These are phyloP conservation scores for Ivindomyrus marchei DNA, from an alignment of 2,113 vertebrate species.

Conservation along the genomic window DNA sequence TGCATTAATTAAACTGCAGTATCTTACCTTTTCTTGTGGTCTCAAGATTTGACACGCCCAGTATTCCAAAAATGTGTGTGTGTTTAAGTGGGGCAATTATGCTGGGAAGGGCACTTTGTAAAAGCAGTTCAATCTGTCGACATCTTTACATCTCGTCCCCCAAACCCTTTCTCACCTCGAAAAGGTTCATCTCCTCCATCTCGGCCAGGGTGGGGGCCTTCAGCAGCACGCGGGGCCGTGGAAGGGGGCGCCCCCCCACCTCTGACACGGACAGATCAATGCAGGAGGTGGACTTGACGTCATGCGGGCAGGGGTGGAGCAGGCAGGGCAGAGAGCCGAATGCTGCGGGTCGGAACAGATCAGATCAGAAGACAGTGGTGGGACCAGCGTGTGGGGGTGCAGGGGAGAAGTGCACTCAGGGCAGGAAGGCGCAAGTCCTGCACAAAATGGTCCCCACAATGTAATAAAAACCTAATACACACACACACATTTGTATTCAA, in stretches of 20 bases:
- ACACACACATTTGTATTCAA: background rate
- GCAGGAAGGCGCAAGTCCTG: background rate
- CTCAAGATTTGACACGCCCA: background rate
- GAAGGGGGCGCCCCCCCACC: background rate
- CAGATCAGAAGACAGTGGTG: background rate
- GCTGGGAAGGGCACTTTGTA: background rate
- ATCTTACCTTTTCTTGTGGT: background rate
- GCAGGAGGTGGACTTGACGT: slow-evolving; percentile 77
- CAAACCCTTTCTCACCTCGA: slow-evolving; percentile 60
- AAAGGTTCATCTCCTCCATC: slow-evolving; percentile 93
- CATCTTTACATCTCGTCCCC: background rate
- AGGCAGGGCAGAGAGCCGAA: slow-evolving; percentile 92
- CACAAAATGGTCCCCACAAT: background rate
- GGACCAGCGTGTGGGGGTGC: background rate
- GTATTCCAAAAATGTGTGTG: background rate
- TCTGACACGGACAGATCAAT: slow-evolving; percentile 71
- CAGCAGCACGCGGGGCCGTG: slow-evolving; percentile 73
- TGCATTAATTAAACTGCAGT: background rate
- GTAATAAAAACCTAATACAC: background rate
- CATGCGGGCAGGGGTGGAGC: slow-evolving; percentile 63
- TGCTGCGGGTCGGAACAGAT: slow-evolving; percentile 21
- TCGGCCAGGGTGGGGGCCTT: slow-evolving; percentile 90
- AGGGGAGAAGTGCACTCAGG: background rate
- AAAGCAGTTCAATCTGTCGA: background rate
- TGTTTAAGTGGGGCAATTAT: background rate